phyloP scores from a whole-genome alignment of 2,113 vertebrate species.

The Phoxinus phoxinus region DNA sequence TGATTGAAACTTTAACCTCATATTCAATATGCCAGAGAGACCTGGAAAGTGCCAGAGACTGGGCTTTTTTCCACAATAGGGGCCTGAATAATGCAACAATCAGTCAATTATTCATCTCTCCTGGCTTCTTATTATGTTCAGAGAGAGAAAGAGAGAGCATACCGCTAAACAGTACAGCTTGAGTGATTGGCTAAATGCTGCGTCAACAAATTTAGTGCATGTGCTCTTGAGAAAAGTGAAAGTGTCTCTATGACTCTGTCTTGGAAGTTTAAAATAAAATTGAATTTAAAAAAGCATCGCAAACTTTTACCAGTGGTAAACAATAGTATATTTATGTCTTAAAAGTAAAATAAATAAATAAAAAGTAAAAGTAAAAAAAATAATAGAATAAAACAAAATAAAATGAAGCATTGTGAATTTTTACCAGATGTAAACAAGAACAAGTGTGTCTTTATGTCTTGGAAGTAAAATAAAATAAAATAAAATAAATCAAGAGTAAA shows the following conservation, averaged over 20 bases:
- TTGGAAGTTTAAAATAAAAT: neutral
- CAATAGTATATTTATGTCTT: neutral
- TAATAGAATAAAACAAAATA: neutral
- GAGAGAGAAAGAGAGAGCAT: conserved; percentile 6
- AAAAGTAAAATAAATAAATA: neutral
- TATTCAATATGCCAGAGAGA: conserved; percentile 87
- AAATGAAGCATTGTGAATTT: neutral
- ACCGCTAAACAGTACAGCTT: conserved; percentile 15
- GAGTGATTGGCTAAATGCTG: conserved; percentile 36
- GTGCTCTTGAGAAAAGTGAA: neutral
- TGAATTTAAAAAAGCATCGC: neutral
- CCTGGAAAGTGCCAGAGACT: conserved; percentile 81
- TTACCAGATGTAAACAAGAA: neutral
- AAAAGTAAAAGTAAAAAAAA: neutral
- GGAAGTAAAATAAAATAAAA: conserved; percentile 1
- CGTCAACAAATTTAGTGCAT: conserved; percentile 17
- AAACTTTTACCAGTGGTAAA: neutral
- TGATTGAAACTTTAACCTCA: conserved; percentile 93
- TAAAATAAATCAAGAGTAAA: neutral
- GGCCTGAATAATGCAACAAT: conserved; percentile 37
- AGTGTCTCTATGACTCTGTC: neutral
- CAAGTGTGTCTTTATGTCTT: neutral
- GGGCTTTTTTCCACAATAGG: conserved; percentile 24
- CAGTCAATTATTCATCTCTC: conserved; percentile 58
- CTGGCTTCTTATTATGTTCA: conserved; percentile 32